Conservation (phyloP, 2,797 vertebrate species). For the Alcedo atthis region DNA sequence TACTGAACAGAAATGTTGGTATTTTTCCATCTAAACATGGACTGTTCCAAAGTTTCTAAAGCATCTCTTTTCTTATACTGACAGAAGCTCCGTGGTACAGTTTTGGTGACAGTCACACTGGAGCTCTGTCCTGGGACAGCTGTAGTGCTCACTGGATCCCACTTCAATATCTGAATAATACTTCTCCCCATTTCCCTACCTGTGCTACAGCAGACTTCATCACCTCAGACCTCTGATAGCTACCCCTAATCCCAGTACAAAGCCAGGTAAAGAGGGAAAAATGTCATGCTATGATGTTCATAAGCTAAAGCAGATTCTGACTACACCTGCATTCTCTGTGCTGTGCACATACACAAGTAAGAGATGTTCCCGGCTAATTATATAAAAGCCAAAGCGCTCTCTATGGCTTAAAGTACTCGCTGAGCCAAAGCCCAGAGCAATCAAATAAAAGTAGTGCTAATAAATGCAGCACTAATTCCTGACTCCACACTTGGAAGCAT, state of each 20-base stretch:
- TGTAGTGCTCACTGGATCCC: background rate
- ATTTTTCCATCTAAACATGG: background rate
- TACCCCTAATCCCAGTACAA: background rate
- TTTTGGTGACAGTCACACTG: background rate
- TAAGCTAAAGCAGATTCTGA: background rate
- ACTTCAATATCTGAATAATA: background rate
- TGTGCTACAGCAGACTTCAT: background rate
- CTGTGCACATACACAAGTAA: background rate
- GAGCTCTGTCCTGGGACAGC: background rate
- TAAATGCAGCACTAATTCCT: background rate
- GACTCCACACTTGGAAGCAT: background rate
- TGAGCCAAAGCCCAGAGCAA: background rate
- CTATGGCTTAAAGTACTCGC: background rate
- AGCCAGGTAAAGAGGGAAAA: slow-evolving; percentile 13
- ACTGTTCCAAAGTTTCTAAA: background rate
- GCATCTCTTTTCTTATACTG: background rate
- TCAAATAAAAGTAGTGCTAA: background rate
- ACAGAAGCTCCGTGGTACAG: background rate
- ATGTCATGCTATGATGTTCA: background rate
- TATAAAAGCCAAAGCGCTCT: background rate
- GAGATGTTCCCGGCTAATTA: slow-evolving; percentile 18
- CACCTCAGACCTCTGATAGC: background rate
- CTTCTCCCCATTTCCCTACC: background rate
- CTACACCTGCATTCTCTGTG: background rate
- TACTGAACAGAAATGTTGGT: background rate